phyloP scores from a whole-genome alignment of 2,888 invertebrate genomes.

The Matsumyia berberina region DNA sequence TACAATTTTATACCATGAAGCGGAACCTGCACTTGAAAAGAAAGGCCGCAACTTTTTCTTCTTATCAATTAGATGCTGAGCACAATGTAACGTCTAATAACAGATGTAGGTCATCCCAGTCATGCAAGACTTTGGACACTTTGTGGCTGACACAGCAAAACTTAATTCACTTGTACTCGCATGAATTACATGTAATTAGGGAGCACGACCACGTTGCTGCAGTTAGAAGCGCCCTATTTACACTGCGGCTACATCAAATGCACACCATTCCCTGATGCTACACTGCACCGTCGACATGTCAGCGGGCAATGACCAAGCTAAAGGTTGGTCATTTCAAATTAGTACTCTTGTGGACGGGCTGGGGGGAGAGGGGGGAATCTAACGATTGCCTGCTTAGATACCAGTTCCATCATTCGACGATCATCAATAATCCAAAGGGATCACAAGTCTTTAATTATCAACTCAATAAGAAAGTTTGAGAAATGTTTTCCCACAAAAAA shows the following conservation, averaged over 20 bases:
- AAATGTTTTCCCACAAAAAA: too few relatives aligned
- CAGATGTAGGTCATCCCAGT: conserved; percentile 30
- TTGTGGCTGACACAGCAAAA: conserved; percentile 14
- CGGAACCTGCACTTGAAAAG: conserved; percentile 18
- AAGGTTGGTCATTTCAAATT: not conserved
- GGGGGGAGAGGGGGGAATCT: too few relatives aligned
- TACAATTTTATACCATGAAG: not conserved
- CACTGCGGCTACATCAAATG: conserved; percentile 48
- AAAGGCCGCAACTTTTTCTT: conserved; percentile 35
- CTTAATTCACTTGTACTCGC: conserved; percentile 26
- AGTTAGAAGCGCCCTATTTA: conserved; percentile 14
- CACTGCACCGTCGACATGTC: conserved; percentile 11
- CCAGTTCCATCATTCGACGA: too few relatives aligned
- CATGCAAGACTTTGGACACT: conserved; percentile 20
- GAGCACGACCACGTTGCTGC: conserved; percentile 18
- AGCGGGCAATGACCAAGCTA: not conserved
- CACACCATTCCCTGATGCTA: not conserved
- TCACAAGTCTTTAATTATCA: too few relatives aligned
- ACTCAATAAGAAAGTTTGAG: too few relatives aligned
- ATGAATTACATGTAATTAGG: too few relatives aligned
- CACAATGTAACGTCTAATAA: conserved; percentile 45
- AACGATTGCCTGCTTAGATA: too few relatives aligned
- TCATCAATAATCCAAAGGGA: too few relatives aligned
- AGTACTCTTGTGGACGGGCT: too few relatives aligned
- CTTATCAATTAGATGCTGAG: conserved; percentile 37